Evolutionary conservation across 2,888 invertebrate species (phyloP).

Genomic region (Ectobius pallidus): DNA sequence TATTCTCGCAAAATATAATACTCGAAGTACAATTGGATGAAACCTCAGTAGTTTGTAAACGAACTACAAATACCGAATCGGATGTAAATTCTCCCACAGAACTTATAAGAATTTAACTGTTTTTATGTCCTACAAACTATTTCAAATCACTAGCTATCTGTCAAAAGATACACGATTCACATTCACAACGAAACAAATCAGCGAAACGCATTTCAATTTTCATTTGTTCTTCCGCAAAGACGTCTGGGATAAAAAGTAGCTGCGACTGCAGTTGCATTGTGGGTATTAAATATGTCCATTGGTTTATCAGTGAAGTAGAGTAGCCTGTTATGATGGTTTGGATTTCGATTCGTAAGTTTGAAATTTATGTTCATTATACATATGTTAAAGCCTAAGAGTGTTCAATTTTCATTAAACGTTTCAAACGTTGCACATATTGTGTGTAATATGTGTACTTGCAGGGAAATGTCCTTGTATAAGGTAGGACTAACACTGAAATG

Average conservation of each 20-base stretch:
- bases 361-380: background rate
- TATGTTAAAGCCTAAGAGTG: too few relatives aligned
- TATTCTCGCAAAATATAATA: too few relatives aligned
- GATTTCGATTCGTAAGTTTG: slow-evolving; percentile 14
- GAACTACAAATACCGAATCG: too few relatives aligned
- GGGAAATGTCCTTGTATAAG: too few relatives aligned
- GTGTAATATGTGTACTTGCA: too few relatives aligned
- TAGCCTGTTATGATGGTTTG: background rate
- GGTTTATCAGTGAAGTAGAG: too few relatives aligned
- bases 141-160: background rate
- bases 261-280: slow-evolving; percentile 11
- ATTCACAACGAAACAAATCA: background rate
- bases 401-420: too few relatives aligned
- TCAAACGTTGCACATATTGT: too few relatives aligned
- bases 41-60: background rate
- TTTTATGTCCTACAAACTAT: background rate
- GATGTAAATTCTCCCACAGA: too few relatives aligned
- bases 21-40: background rate
- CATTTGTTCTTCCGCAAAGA: background rate
- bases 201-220: background rate
- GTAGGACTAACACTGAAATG: too few relatives aligned
- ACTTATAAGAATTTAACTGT: too few relatives aligned
- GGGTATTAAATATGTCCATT: slow-evolving; percentile 25
- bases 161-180: background rate
- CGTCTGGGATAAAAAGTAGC: background rate